A percentile compares a stretch with the other conserved stretches of the same genome.
phyloP scores from a whole-genome alignment of 2,797 vertebrate genomes.

The Okamejei kenojei region DNA sequence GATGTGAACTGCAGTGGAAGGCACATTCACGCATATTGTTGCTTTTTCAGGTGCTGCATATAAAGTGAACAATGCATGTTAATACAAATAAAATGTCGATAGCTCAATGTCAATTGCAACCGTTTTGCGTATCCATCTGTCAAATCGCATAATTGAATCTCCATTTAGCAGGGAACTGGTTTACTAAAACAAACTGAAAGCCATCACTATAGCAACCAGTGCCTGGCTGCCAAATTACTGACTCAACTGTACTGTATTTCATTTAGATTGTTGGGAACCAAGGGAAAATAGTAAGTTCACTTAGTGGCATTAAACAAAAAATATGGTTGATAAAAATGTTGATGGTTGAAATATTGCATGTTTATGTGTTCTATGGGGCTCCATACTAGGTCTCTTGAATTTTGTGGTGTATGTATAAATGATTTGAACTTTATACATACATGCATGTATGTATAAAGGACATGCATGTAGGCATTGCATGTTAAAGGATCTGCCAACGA shows the following conservation, averaged over 20 bases:
- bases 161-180: slow-evolving; percentile 1
- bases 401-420: too few species aligned
- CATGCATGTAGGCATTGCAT: too few species aligned
- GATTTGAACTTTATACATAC: too few species aligned
- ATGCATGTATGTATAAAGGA: too few species aligned
- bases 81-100: neutral
- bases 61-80: neutral
- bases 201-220: neutral
- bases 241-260: neutral
- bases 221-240: neutral
- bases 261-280: neutral
- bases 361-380: too few species aligned
- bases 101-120: neutral
- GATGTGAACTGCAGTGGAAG: neutral
- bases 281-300: too few species aligned
- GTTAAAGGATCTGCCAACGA: too few species aligned
- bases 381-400: too few species aligned
- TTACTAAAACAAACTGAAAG: neutral
- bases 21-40: neutral
- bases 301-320: too few species aligned
- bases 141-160: neutral
- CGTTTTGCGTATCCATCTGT: neutral
- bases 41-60: too few species aligned
- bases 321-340: too few species aligned
- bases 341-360: too few species aligned